Percentiles rank a stretch among this genome's conserved stretches.
Conservation (phyloP, 2,113 vertebrate species). For the Sorex araneus region DNA sequence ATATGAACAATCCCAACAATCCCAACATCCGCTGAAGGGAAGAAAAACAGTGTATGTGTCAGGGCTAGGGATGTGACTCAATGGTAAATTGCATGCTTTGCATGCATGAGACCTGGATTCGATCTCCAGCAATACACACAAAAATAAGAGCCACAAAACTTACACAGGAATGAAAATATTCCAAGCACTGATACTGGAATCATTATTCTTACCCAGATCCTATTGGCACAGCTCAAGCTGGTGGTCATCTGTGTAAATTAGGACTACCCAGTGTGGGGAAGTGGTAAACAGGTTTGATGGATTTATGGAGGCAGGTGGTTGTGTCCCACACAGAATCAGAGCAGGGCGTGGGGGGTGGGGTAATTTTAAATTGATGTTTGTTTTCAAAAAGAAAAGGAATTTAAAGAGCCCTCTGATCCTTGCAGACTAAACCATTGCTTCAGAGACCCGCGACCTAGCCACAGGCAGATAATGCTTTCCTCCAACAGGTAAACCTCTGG, state of each 20-base stretch:
- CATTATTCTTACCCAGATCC: background rate
- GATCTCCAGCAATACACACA: too few species aligned
- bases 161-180: background rate
- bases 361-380: slow-evolving; percentile 71
- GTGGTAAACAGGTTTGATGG: background rate
- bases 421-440: slow-evolving; percentile 61
- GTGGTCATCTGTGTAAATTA: background rate
- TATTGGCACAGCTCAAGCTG: background rate
- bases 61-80: background rate
- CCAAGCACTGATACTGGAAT: background rate
- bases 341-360: slow-evolving; percentile 15
- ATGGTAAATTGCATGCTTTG: too few species aligned
- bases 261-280: background rate
- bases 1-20: background rate
- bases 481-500: slow-evolving; percentile 74
- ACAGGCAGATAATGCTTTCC: slow-evolving; percentile 68
- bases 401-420: slow-evolving; percentile 64
- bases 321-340: slow-evolving; percentile 45
- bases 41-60: background rate
- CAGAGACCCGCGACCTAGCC: slow-evolving; percentile 77
- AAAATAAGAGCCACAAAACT: too few species aligned
- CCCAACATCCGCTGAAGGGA: background rate
- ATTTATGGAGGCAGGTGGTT: background rate
- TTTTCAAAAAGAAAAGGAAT: slow-evolving; percentile 74
- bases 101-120: too few species aligned